Evolutionary conservation across 2,888 invertebrate genomes (phyloP).

Genomic region (Chironomus tentans): DNA sequence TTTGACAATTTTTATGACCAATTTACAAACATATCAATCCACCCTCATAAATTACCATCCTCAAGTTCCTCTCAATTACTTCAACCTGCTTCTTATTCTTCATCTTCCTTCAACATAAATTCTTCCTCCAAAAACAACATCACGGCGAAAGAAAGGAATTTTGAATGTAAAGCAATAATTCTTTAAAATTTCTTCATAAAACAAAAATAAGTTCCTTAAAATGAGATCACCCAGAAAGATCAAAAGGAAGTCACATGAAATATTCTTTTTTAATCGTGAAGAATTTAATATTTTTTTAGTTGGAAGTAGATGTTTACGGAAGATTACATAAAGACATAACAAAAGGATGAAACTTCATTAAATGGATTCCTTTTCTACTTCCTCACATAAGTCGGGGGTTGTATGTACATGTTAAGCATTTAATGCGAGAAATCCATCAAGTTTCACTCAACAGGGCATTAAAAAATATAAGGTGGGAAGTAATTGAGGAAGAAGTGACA

Average conservation of each 20-base stretch:
- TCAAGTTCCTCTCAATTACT: too few relatives aligned
- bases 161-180: too few relatives aligned
- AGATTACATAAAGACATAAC: neutral
- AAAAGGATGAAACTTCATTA: conserved; percentile 16
- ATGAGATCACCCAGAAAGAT: conserved; percentile 5
- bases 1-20: too few relatives aligned
- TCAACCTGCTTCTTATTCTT: too few relatives aligned
- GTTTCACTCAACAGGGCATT: neutral
- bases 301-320: neutral
- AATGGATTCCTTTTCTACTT: neutral
- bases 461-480: neutral
- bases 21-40: too few relatives aligned
- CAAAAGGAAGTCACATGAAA: neutral
- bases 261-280: neutral
- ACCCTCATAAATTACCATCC: too few relatives aligned
- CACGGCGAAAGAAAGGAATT: too few relatives aligned
- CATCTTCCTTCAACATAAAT: too few relatives aligned
- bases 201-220: neutral
- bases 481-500: neutral
- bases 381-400: too few relatives aligned
- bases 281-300: neutral
- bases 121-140: too few relatives aligned
- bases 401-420: neutral
- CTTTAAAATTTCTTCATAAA: too few relatives aligned
- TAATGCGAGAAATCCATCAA: conserved; percentile 4